Percentiles rank a stretch among this genome's conserved stretches.
Conservation (phyloP, 2,113 vertebrate genomes). For the Catharus bicknelli region DNA sequence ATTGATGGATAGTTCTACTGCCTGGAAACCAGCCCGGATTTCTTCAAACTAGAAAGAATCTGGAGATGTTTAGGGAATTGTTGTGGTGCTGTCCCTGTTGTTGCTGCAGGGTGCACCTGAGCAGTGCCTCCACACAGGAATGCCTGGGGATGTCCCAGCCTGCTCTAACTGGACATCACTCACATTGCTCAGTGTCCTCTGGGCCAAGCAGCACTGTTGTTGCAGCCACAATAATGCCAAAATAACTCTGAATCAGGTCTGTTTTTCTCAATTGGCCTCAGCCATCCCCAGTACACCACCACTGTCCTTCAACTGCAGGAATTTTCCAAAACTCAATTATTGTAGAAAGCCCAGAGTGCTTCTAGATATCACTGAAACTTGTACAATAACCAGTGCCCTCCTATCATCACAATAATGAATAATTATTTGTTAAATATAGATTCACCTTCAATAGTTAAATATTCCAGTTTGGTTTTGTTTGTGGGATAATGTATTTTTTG, state of each 20-base stretch:
- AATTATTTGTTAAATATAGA: background rate
- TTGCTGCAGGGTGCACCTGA: background rate
- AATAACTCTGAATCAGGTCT: background rate
- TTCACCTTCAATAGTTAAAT: background rate
- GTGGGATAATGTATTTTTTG: background rate
- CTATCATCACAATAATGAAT: background rate
- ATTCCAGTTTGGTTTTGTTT: background rate
- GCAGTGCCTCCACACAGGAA: background rate
- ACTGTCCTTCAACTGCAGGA: background rate
- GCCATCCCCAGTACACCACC: background rate
- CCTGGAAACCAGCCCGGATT: background rate
- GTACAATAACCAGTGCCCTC: background rate
- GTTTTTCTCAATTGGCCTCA: background rate
- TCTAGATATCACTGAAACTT: background rate
- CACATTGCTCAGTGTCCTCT: background rate
- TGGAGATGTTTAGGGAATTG: background rate
- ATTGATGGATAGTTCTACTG: background rate
- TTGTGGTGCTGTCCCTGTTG: background rate
- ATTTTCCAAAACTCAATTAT: background rate
- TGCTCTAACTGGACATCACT: background rate
- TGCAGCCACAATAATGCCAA: background rate
- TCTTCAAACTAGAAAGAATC: background rate
- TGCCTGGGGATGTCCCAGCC: background rate
- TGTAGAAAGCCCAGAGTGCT: background rate
- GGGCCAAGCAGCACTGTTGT: background rate